Evolutionary conservation across 64 coral and sea anemone genomes (phyloP), one percentile per base, ranked within the genome.

Genomic region (Actinia equina): DNA sequence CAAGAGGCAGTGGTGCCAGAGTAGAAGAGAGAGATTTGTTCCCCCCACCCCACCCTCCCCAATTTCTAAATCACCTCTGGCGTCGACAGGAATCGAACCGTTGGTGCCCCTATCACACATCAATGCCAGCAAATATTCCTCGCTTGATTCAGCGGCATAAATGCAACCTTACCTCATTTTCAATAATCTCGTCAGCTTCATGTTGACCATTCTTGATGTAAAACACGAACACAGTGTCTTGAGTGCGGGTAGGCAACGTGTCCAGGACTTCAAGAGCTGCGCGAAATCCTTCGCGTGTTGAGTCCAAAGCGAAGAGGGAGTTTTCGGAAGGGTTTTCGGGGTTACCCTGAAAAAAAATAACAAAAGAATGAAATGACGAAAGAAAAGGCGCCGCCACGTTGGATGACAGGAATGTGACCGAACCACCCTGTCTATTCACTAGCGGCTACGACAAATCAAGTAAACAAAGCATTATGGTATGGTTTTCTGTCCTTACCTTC

Each of bases 141-240:
- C 30, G 30, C 4, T 65, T 22, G 22, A 65, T 10, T n/a, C 62
- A 65, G 18, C 62, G 6, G 6, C 3, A 57, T 65, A 7, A 19
- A 65, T 22, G 2, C n/a, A 74, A 12, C 7, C 45, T 52, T 81
- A 93, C 94, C 85, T 96, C 84, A 55, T 98, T 93, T 64, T 98
- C 92, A 20, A 98, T 93, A 37, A 93, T 91, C 5, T 87, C 92
- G 44, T 93, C 80, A 4, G 93, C 90, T 6, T 92, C 88, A 51
- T 90, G 71, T 22, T 98, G 96, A 26, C 84, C 93, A 62, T 84
- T 51, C 83, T 98, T 98, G 59, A 98, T 88, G 70, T 98, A 98
- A 52, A 98, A 94, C 25, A 98, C 93, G 80, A 88, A 93, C 27
- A 95, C 96, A 1, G 93, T 98, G 43, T 98, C 96, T 60, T 95